Evolutionary conservation across 2,888 invertebrate genomes (phyloP), one percentile per base, ranked within the genome.

Genomic region (Heteromurus nitidus): DNA sequence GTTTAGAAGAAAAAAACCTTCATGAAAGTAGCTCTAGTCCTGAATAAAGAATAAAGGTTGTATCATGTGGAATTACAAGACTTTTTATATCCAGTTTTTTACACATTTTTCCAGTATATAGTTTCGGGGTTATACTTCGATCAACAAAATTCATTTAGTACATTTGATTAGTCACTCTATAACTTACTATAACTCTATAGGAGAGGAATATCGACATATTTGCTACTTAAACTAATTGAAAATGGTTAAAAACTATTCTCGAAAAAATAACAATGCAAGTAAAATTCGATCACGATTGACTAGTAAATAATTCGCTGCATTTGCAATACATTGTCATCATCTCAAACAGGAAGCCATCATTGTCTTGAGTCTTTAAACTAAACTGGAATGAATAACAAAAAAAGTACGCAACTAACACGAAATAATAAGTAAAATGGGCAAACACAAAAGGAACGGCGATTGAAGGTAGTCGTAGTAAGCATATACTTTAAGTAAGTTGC

Each of bases 11-110:
- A 16, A 28, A 67, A 67, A 47, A n/a, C 3, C 22, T 13, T 42
- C 42, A 28, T 28, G 28, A 13, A 11, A 64, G 55, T 67, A 67
- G 67, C 47, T 67, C 67, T 67, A 67, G 67, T 67, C 67, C 18
- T 47, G 60, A 26, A 47, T 47, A 67, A 26, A 42, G 20, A 11
- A 47, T 18, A 47, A 67, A 50, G 28, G 67, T 47, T 22, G 13
- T 11, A 36, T 36, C 18, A n/a, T 22, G 24, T 24, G 3, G 18
- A 24, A 7, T 3, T 55, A 24, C 26, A 55, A 55, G 50, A 60
- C 9, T 13, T 50, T n/a, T 18, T 31, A 36, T 62, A 11, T 62
- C 30, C n/a, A 62, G 36, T 44, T 64, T 55, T 22, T 55, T 36
- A 31, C 20, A 3, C 47, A 16, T 47, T 47, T 28, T 60, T 28